Percentiles rank a stretch among this genome's conserved stretches.
Evolutionary conservation across 2,888 invertebrate species (phyloP).

Genomic region (Meteorus cinctellus): DNA sequence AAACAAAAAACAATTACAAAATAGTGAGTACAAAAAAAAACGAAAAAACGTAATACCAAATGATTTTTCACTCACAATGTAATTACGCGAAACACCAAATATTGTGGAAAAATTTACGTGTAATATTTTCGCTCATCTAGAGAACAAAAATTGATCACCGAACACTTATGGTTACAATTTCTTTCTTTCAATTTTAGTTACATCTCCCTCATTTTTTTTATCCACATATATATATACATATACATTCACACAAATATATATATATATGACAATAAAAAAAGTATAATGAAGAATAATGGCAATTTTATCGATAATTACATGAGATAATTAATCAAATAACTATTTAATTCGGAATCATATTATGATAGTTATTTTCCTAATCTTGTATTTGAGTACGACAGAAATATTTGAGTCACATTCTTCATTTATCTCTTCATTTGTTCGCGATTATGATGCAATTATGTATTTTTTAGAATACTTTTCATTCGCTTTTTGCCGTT

Average conservation of each 20-base stretch:
- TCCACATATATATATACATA: not conserved
- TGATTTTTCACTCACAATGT: not conserved
- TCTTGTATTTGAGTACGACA: not conserved
- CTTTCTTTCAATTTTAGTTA: not conserved
- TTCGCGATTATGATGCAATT: not conserved
- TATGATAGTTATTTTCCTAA: not conserved
- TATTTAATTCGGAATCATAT: not conserved
- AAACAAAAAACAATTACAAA: not conserved
- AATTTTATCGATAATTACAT: not conserved
- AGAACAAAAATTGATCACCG: not conserved
- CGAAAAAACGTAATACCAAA: not conserved
- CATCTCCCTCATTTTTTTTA: not conserved
- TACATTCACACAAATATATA: not conserved
- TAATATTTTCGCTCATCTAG: not conserved
- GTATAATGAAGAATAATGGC: not conserved
- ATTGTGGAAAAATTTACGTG: no score
- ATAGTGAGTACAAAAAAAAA: not conserved
- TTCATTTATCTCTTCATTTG: not conserved
- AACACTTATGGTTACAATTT: not conserved
- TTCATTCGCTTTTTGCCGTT: not conserved
- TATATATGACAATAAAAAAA: constrained; percentile 1
- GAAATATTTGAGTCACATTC: not conserved
- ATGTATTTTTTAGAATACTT: not conserved
- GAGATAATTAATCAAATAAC: not conserved
- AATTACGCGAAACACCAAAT: no score